A percentile compares a stretch with the other conserved stretches of the same genome.
phyloP scores from a whole-genome alignment of 2,113 vertebrate species.

The Zosterops hypoxanthus region DNA sequence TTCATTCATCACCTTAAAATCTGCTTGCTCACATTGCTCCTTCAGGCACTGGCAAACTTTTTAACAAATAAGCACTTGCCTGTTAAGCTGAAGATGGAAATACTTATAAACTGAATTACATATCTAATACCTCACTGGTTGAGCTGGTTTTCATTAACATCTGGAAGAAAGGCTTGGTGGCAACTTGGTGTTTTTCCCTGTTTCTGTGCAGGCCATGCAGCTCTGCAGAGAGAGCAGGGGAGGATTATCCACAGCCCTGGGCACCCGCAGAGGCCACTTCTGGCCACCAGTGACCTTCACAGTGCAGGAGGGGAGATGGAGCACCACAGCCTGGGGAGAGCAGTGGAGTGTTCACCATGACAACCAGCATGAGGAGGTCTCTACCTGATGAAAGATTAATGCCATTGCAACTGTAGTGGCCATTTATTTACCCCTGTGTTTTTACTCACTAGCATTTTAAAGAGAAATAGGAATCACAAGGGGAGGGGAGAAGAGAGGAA shows the following conservation, averaged over 20 bases:
- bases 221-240: rapidly evolving
- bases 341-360: neutral
- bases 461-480: neutral
- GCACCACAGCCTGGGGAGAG: neutral
- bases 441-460: neutral
- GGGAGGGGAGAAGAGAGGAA: neutral
- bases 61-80: neutral
- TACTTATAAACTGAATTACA: neutral
- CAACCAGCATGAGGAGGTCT: neutral
- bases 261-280: rapidly evolving
- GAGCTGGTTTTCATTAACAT: neutral
- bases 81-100: neutral
- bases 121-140: neutral
- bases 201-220: neutral
- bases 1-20: conserved; percentile 5
- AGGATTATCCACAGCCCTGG: neutral
- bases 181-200: neutral
- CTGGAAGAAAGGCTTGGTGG: neutral
- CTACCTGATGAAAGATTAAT: neutral
- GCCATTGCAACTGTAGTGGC: neutral
- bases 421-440: neutral
- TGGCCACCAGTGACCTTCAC: neutral
- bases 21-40: neutral
- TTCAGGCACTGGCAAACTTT: neutral
- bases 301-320: neutral